phyloP scores from a whole-genome alignment of 2,797 vertebrate genomes.

The Ammospiza maritima region DNA sequence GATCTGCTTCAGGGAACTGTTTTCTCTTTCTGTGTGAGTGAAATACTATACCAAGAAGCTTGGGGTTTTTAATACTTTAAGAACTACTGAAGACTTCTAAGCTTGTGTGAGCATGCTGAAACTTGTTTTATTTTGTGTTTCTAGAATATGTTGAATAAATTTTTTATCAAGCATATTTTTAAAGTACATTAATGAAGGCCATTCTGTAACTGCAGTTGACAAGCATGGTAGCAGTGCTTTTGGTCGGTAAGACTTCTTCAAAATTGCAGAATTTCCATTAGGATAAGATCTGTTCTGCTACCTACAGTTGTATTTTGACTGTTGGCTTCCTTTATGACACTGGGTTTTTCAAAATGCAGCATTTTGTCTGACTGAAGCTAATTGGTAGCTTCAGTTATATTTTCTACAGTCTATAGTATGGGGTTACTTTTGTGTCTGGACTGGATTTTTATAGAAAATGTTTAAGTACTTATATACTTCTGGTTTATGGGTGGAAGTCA shows the following conservation, averaged over 20 bases:
- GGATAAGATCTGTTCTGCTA: not conserved
- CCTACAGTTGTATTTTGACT: not conserved
- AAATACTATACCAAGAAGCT: not conserved
- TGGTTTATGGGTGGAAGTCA: not conserved
- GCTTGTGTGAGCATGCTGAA: not conserved
- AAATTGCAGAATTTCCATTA: not conserved
- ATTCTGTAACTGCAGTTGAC: not conserved
- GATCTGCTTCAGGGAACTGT: not conserved
- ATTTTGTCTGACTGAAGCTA: not conserved
- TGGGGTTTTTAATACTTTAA: not conserved
- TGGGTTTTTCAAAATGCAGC: not conserved
- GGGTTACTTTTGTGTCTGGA: not conserved
- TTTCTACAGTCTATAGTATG: rapidly evolving
- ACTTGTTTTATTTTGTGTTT: not conserved
- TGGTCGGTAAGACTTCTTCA: not conserved
- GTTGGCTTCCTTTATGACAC: not conserved
- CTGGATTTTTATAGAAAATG: not conserved
- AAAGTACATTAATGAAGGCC: not conserved
- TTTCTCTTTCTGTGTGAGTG: not conserved
- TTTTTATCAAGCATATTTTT: not conserved
- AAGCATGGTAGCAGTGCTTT: not conserved
- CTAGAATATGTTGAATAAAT: not conserved
- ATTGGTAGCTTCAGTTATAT: not conserved
- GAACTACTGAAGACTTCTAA: not conserved
- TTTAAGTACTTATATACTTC: not conserved